Base-by-base conservation (phyloP, 2,113 vertebrate genomes). In the Numenius arquata region DNA sequence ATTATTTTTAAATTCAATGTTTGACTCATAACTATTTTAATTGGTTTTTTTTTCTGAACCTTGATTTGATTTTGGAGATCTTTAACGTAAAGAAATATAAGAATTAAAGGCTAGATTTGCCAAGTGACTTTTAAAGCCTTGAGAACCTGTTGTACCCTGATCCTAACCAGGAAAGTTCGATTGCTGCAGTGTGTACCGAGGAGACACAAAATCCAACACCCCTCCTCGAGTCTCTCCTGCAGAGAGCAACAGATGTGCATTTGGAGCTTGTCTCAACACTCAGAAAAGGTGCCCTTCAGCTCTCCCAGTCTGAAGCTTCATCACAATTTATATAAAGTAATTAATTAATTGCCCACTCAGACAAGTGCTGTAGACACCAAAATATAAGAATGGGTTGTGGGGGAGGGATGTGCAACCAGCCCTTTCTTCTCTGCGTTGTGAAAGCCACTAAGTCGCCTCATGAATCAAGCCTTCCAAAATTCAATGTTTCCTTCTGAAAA, bases 401-500 rank as follows among this genome's bases (percentile, higher is more conserved):
- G 26, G 43, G 19, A 93, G n/a, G 23, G 50, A 72, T 6, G 2
- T 40, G 40, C 65, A 90, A 59, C 36, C 43, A 56, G 12, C 36
- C 85, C 34, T 52, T 72, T 91, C 68, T 78, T 72, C 56, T 56
- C 66, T 56, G 30, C 25, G 2, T 72, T 91, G 70, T 92, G 70
- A 82, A 94, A 95, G 70, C 36, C 61, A 36, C 27, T 79, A 78
- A 78, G 70, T 32, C 4, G 1, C 65, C 53, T 82, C 72, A 84
- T 74, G 83, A 82, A 95, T 75, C 8, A 26, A 88, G 13, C 36
- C 50, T 62, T 85, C 81, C 67, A 58, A 79, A 96, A 97, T 66
- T 82, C 66, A 67, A 85, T 68, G 21, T 82, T 93, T 96, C 96
- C 91, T 88, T 75, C 89, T 94, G 70, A 73, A 94, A 91, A 96